phyloP scores from a whole-genome alignment of 2,797 vertebrate genomes.

The Streptopelia turtur region DNA sequence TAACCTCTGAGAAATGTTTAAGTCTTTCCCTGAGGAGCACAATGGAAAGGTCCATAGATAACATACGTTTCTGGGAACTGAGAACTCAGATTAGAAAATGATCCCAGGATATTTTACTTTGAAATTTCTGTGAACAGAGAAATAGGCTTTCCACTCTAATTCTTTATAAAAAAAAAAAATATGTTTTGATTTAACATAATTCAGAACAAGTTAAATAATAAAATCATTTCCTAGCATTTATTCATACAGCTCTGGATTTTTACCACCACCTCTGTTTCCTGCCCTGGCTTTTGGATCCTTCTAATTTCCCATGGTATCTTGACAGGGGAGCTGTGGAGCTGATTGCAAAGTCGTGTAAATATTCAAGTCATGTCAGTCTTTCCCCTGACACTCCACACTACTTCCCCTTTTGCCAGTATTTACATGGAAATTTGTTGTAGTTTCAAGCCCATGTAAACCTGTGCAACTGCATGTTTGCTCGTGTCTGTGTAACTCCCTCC shows the following conservation, averaged over 20 bases:
- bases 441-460: background rate
- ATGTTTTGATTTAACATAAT: background rate
- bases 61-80: background rate
- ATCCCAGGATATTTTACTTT: background rate
- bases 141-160: background rate
- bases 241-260: background rate
- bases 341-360: background rate
- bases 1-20: background rate
- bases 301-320: background rate
- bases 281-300: background rate
- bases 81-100: constrained; percentile 23
- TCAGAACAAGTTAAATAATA: background rate
- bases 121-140: background rate
- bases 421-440: background rate
- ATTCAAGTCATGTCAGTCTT: background rate
- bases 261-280: background rate
- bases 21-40: background rate
- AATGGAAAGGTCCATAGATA: constrained; percentile 28
- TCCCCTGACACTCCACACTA: background rate
- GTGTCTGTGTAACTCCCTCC: background rate
- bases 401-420: background rate
- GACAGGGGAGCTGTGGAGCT: background rate
- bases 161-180: background rate
- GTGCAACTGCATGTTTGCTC: background rate
- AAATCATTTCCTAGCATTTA: background rate